phyloP scores from a whole-genome alignment of 1,140 invertebrate species.

The Microplitis mediator region DNA sequence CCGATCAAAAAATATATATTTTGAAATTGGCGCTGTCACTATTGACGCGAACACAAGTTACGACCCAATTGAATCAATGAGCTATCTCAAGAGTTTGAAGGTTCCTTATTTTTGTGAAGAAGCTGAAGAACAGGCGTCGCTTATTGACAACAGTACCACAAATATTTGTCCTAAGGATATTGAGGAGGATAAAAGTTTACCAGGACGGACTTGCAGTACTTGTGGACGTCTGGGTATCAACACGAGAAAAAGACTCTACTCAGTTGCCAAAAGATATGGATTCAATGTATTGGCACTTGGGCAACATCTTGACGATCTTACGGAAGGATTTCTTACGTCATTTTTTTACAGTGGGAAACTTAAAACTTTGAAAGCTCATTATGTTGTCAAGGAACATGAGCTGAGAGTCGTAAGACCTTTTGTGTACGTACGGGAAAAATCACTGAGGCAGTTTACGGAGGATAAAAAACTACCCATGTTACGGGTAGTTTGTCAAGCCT shows the following conservation, averaged over 20 bases:
- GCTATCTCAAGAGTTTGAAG: slow-evolving; percentile 71
- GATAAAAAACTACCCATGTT: slow-evolving; percentile 72
- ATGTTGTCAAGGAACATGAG: slow-evolving; percentile 76
- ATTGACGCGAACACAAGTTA: slow-evolving; percentile 71
- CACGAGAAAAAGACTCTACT: slow-evolving; percentile 73
- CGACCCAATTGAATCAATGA: slow-evolving; percentile 71
- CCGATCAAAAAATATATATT: slow-evolving; percentile 74
- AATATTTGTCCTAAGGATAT: background rate
- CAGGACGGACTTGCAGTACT: slow-evolving; percentile 66
- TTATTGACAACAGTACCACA: slow-evolving; percentile 11
- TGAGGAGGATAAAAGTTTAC: background rate
- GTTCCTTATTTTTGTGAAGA: slow-evolving; percentile 78
- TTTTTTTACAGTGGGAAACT: slow-evolving; percentile 82
- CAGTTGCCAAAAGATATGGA: slow-evolving; percentile 73
- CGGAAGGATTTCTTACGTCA: slow-evolving; percentile 83
- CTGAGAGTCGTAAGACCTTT: slow-evolving; percentile 86
- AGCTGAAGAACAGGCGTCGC: slow-evolving; percentile 29
- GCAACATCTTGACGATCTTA: slow-evolving; percentile 85
- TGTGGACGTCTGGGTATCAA: slow-evolving; percentile 51
- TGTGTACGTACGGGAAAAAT: slow-evolving; percentile 82
- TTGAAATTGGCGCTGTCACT: slow-evolving; percentile 78
- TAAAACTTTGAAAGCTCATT: slow-evolving; percentile 83
- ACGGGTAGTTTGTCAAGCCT: slow-evolving; percentile 67
- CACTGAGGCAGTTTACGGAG: slow-evolving; percentile 72
- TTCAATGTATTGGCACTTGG: slow-evolving; percentile 88